Base-by-base conservation (phyloP, 2,113 vertebrate genomes). In the Chaetura pelagica region DNA sequence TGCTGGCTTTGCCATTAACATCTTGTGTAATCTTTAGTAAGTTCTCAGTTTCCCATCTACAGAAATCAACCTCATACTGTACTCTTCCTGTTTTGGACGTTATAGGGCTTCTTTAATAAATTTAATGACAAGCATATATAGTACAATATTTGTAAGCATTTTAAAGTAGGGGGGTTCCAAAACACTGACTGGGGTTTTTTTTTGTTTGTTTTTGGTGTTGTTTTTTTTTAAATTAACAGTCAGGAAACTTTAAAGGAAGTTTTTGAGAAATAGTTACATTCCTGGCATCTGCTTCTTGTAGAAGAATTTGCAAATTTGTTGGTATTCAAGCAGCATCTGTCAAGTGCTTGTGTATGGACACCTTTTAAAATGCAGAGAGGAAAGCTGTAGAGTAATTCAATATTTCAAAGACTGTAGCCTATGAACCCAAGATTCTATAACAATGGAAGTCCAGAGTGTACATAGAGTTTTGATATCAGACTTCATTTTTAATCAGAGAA, bases 401-500 rank as follows among this genome's bases (percentile, higher is more conserved):
- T 96, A 94, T 95, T 89, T 87, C 61, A 84, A 90, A 88, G 68
- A 86, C 48, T 88, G 55, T 72, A 93, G 88, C 88, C 92, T 95
- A 32, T 72, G 64, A 95, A 89, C 83, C 57, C 68, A 87, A 84
- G 92, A 95, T 75, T 93, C 73, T 93, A 40, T 90, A 94, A 96
- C 92, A 97, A 86, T 78, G 88, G 48, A 84, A 96, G 35, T 49
- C 83, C 84, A 78, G 85, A 84, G 30, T 89, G 83, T 88, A 96
- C 64, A 81, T 26, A 86, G 75, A 83, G 73, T 90, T 93, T 93
- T 89, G 73, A 84, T 89, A 94, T 90, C 93, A 93, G 52, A 93
- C 66, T 89, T 83, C 62, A 85, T 91, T 92, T 96, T 95, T 96
- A 96, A 97, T 96, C 92, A 92, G 68, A 90, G 92, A 92, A 93